phyloP scores from a whole-genome alignment of 2,888 invertebrate species.

The Morpho deidamia region DNA sequence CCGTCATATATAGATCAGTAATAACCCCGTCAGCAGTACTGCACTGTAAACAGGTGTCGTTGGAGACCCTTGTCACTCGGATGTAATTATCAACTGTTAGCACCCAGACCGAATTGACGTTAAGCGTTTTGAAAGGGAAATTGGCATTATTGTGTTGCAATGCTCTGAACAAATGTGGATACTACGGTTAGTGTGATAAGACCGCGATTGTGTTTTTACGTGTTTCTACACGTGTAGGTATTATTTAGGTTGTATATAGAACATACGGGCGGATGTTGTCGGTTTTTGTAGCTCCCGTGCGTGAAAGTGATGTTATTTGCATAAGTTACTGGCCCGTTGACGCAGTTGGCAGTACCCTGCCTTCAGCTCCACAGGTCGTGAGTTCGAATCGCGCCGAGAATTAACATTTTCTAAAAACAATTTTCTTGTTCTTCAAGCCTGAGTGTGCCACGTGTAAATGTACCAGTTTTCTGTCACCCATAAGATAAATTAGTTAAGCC shows the following conservation, averaged over 20 bases:
- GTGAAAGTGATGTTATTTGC: conserved; percentile 1
- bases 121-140: conserved; percentile 40
- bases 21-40: too few relatives aligned
- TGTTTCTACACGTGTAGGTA: not conserved
- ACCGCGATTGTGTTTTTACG: conserved; percentile 7
- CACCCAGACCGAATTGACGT: conserved; percentile 44
- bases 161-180: conserved; percentile 11
- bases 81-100: conserved; percentile 35
- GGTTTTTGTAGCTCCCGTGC: conserved; percentile 2
- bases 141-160: conserved; percentile 32
- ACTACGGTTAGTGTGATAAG: conserved; percentile 4
- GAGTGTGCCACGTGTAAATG: too few relatives aligned
- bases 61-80: conserved; percentile 25
- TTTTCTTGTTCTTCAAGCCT: too few relatives aligned
- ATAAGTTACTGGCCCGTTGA: too few relatives aligned
- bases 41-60: too few relatives aligned
- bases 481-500: too few relatives aligned
- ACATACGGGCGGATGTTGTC: conserved; percentile 16
- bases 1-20: too few relatives aligned
- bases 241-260: not conserved
- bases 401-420: too few relatives aligned
- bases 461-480: too few relatives aligned
- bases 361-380: too few relatives aligned
- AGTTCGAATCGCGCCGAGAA: too few relatives aligned
- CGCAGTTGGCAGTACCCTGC: too few relatives aligned